phyloP scores from a whole-genome alignment of 2,113 vertebrate genomes.

The Spizaetus ornatus region DNA sequence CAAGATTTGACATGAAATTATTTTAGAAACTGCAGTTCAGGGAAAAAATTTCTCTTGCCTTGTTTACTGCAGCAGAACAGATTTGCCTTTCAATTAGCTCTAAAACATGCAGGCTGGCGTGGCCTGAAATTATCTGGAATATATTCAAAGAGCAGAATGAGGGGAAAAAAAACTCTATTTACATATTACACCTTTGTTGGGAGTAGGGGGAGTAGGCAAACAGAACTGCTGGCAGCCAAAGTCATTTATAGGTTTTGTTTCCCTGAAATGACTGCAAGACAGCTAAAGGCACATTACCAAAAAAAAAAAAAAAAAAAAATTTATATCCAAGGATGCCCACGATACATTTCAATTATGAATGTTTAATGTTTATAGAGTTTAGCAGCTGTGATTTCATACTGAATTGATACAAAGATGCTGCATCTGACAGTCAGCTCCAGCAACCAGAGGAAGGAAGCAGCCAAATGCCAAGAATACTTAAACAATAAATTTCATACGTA shows the following conservation, averaged over 20 bases:
- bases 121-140: conserved; percentile 20
- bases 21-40: background rate
- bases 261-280: background rate
- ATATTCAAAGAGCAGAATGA: background rate
- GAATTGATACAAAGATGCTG: background rate
- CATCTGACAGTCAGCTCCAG: background rate
- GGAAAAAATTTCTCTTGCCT: background rate
- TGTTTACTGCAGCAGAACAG: background rate
- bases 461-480: background rate
- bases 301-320: background rate
- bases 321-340: background rate
- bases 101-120: background rate
- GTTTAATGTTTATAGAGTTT: background rate
- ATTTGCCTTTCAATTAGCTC: conserved; percentile 36
- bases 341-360: background rate
- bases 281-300: background rate
- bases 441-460: background rate
- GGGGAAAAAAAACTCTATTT: background rate
- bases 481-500: background rate
- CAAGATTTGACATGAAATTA: background rate
- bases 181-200: background rate
- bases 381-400: conserved; percentile 17
- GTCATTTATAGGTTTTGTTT: background rate
- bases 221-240: background rate
- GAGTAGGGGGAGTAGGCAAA: background rate